Evolutionary conservation across 2,113 vertebrate species (phyloP).

Genomic region (Manacus vitellinus): DNA sequence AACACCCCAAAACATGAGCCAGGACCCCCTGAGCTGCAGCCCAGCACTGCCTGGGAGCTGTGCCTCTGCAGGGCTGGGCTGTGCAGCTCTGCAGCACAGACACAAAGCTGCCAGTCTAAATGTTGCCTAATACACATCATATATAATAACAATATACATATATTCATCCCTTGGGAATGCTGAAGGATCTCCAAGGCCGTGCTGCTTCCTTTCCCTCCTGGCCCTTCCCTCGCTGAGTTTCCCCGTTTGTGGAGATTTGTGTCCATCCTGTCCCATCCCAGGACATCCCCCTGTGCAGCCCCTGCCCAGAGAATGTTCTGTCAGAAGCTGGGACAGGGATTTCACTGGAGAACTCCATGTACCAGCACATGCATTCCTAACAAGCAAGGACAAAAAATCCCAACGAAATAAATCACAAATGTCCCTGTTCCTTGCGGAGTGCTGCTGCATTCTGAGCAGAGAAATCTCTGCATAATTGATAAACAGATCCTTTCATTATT

Average conservation of each 20-base stretch:
- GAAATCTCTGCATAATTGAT: neutral
- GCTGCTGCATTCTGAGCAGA: slow-evolving; percentile 1
- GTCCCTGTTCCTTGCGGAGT: neutral
- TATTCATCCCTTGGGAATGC: accelerated
- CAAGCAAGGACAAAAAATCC: slow-evolving; percentile 15
- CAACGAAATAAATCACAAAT: slow-evolving; percentile 16
- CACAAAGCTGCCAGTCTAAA: neutral
- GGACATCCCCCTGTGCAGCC: neutral
- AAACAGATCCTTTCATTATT: neutral
- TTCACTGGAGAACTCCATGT: neutral
- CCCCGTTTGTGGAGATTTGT: neutral
- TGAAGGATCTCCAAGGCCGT: accelerated
- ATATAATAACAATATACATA: neutral
- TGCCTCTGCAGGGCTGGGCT: neutral
- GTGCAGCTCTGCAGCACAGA: neutral
- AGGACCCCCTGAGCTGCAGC: neutral
- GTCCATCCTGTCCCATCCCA: neutral
- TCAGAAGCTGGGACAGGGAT: slow-evolving; percentile 29
- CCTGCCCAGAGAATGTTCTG: neutral
- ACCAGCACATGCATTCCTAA: slow-evolving; percentile 41
- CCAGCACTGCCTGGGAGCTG: neutral
- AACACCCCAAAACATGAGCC: neutral
- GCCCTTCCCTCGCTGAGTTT: neutral
- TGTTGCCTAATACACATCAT: neutral
- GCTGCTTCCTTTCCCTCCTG: neutral